Evolutionary conservation across 2,113 vertebrate genomes (phyloP).

Genomic region (Nibea albiflora): DNA sequence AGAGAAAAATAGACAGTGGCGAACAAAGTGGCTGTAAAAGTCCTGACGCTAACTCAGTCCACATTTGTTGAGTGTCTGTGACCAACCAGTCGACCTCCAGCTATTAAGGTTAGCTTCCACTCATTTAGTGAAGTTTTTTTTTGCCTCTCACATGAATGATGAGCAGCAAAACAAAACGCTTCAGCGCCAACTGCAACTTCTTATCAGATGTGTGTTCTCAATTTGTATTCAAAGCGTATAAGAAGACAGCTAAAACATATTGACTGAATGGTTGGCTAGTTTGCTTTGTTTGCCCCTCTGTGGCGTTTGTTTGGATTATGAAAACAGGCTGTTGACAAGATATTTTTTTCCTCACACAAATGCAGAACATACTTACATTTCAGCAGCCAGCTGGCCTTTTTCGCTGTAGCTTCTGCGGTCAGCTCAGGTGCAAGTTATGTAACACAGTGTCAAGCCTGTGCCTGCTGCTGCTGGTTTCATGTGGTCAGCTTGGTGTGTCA

Average conservation of each 20-base stretch:
- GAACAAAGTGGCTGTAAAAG: neutral
- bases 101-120: neutral
- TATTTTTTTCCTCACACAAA: neutral
- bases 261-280: constrained; percentile 4
- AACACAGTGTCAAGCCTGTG: neutral
- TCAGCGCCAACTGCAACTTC: neutral
- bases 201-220: neutral
- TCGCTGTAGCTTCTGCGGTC: neutral
- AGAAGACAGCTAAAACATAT: neutral
- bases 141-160: neutral
- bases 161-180: neutral
- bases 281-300: neutral
- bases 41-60: neutral
- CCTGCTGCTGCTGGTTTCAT: too few species aligned
- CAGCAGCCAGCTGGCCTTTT: neutral
- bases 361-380: neutral
- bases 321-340: constrained; percentile 7
- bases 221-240: constrained; percentile 1
- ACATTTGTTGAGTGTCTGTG: constrained; percentile 11
- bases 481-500: neutral
- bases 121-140: neutral
- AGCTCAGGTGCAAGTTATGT: neutral
- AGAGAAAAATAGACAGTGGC: neutral
- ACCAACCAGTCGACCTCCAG: constrained; percentile 7
- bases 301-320: neutral